These are phyloP conservation scores for Echiichthys vipera DNA, from an alignment of 2,797 vertebrate species.

Conservation along the genomic window DNA sequence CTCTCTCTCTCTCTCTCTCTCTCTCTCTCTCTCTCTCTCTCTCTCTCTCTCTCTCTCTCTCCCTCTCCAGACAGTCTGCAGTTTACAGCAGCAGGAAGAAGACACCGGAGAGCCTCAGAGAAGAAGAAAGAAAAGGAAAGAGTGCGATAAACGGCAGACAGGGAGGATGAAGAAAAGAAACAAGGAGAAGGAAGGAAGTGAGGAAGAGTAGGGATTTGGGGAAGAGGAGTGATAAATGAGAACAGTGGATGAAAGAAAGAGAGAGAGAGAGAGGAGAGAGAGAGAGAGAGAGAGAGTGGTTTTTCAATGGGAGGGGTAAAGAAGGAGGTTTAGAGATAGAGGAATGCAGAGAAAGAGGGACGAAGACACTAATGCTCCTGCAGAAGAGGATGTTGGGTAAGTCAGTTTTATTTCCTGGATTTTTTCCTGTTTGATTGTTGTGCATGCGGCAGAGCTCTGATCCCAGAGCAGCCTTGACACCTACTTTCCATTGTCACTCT, in stretches of 20 bases:
- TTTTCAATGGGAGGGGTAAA: conserved; percentile 57
- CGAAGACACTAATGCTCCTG: conserved; percentile 48
- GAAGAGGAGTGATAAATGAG: conserved; percentile 58
- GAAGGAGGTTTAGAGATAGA: conserved; percentile 65
- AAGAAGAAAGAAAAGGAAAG: conserved; percentile 50
- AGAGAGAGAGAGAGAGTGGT: conserved; percentile 25
- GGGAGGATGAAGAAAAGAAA: conserved; percentile 20
- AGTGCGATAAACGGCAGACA: conserved; percentile 46
- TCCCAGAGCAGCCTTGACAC: conserved; percentile 43
- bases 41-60: conserved; percentile 35
- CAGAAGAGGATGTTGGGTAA: conserved; percentile 71
- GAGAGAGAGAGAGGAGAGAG: conserved; percentile 26
- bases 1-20: conserved; percentile 23
- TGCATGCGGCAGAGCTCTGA: conserved; percentile 34
- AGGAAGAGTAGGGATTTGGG: conserved; percentile 47
- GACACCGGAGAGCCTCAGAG: conserved; percentile 59
- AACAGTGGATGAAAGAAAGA: conserved; percentile 39
- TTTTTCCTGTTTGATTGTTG: background rate
- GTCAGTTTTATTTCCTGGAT: conserved; percentile 56
- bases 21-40: conserved; percentile 26
- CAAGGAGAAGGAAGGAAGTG: conserved; percentile 44
- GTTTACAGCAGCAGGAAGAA: conserved; percentile 75
- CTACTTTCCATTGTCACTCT: conserved; percentile 62
- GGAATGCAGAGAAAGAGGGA: conserved; percentile 71
- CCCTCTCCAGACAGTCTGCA: conserved; percentile 80